Conservation (phyloP, 2,888 invertebrate genomes). For the Corbicula japonica region DNA sequence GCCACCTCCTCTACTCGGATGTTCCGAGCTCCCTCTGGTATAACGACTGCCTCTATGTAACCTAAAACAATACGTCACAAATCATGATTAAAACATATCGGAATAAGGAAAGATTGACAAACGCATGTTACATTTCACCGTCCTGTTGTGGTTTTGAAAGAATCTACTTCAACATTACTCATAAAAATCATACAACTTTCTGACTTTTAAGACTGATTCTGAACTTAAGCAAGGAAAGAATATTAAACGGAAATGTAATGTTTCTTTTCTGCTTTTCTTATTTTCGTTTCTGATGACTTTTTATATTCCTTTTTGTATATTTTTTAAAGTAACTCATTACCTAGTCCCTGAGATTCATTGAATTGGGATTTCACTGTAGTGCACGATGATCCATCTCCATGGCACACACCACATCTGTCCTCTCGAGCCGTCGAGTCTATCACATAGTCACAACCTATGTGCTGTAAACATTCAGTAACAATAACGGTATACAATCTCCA, state of each 20-base stretch:
- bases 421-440: slow-evolving; percentile 93
- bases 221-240: too few relatives aligned
- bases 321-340: slow-evolving; percentile 73
- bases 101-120: too few relatives aligned
- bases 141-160: too few relatives aligned
- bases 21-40: slow-evolving; percentile 93
- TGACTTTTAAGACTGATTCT: too few relatives aligned
- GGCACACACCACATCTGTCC: slow-evolving; percentile 95
- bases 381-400: slow-evolving; percentile 94
- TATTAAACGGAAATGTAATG: too few relatives aligned
- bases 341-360: slow-evolving; percentile 87
- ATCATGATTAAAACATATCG: too few relatives aligned
- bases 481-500: background rate
- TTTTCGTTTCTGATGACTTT: too few relatives aligned
- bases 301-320: slow-evolving; percentile 25
- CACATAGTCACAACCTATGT: slow-evolving; percentile 96
- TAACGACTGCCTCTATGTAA: slow-evolving; percentile 89
- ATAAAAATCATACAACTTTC: too few relatives aligned
- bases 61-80: slow-evolving; percentile 86
- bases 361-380: slow-evolving; percentile 90
- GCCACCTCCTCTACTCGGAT: slow-evolving; percentile 92
- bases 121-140: too few relatives aligned
- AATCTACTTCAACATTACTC: too few relatives aligned
- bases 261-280: too few relatives aligned
- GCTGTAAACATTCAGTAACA: too few relatives aligned